Evolutionary conservation across 2,113 vertebrate species (phyloP).

Genomic region (Hoplias malabaricus): DNA sequence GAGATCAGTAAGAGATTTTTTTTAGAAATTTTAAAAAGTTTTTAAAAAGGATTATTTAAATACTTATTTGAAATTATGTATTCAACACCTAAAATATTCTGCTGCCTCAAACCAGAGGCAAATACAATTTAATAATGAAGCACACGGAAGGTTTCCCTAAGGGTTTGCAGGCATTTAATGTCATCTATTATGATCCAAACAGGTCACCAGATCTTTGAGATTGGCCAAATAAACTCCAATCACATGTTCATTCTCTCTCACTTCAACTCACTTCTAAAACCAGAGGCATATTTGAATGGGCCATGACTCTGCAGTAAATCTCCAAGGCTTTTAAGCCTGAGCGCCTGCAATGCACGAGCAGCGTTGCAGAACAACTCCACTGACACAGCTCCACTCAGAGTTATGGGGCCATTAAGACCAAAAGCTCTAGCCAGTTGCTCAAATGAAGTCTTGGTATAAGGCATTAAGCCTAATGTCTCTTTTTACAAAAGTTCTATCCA

Average conservation of each 20-base stretch:
- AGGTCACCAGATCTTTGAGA: background rate
- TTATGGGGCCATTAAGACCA: conserved; percentile 20
- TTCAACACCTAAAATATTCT: no score
- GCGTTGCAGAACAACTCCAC: conserved; percentile 25
- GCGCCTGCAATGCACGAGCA: conserved; percentile 3
- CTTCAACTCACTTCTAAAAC: conserved; percentile 19
- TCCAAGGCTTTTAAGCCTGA: conserved; percentile 51
- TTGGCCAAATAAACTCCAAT: background rate
- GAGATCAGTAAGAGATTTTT: no score
- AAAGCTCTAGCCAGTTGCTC: conserved; percentile 37
- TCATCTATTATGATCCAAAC: background rate
- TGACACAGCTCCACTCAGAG: conserved; percentile 37
- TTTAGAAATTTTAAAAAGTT: no score
- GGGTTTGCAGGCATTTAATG: background rate
- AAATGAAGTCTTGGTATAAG: conserved; percentile 19
- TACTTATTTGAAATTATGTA: no score
- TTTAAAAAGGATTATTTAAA: no score
- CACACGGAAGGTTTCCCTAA: no score
- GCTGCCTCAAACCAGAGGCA: no score
- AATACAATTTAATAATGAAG: no score
- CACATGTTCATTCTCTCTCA: conserved; percentile 18
- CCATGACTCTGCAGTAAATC: conserved; percentile 57
- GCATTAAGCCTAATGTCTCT: background rate
- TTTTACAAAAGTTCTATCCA: background rate
- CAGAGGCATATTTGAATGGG: conserved; percentile 33